These are phyloP conservation scores for Irena cyanogastra DNA, from an alignment of 2,113 vertebrate species.

Conservation along the genomic window DNA sequence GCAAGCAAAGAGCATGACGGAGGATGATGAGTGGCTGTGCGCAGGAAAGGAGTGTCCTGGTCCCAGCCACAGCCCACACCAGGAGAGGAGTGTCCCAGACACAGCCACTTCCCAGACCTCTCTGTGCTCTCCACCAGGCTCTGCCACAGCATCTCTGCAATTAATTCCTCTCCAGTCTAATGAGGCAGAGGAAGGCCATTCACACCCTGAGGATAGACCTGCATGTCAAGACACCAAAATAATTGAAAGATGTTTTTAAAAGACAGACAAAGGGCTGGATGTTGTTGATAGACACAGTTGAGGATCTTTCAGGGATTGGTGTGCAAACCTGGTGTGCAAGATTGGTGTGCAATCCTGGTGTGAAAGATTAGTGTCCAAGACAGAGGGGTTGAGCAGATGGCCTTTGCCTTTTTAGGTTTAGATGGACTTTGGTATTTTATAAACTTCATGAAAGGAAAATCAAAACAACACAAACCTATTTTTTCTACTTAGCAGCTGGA, in stretches of 20 bases:
- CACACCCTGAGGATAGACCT: neutral
- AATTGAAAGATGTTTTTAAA: neutral
- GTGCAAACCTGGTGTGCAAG: neutral
- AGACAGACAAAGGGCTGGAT: neutral
- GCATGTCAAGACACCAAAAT: neutral
- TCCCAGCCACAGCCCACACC: neutral
- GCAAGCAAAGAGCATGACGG: accelerated
- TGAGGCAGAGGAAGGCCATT: neutral
- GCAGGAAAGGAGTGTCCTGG: neutral
- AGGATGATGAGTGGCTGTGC: neutral
- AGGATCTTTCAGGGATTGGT: neutral
- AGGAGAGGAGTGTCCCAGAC: neutral
- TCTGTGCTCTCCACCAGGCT: neutral
- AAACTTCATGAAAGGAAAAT: neutral
- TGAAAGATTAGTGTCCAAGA: neutral
- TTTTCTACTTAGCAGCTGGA: neutral
- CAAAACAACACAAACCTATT: neutral
- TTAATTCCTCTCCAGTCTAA: neutral
- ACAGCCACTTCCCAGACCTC: neutral
- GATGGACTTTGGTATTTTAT: neutral
- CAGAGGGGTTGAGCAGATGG: neutral
- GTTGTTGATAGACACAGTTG: neutral
- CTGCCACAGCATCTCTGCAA: neutral
- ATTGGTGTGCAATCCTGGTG: no score
- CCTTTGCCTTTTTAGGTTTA: neutral